These are phyloP conservation scores for Chrysina gloriosa DNA, from an alignment of 2,888 invertebrate genomes.

Conservation along the genomic window DNA sequence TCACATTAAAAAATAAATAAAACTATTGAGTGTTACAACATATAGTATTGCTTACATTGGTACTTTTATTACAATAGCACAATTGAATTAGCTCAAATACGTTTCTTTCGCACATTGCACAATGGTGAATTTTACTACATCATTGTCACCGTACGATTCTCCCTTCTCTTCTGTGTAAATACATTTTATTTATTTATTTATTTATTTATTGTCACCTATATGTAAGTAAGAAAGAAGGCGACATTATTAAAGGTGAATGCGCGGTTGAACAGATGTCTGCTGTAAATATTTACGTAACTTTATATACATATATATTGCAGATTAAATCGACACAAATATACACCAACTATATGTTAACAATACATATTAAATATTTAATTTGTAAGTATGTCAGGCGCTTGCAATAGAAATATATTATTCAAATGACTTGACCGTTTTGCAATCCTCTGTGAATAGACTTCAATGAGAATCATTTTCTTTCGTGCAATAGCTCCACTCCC, in stretches of 20 bases:
- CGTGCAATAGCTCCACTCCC: background rate
- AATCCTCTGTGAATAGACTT: constrained; percentile 13
- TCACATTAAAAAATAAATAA: too few species aligned
- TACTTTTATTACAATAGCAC: too few species aligned
- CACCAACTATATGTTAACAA: constrained; percentile 10
- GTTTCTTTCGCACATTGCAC: too few species aligned
- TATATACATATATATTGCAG: constrained; percentile 7
- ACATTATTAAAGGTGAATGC: constrained; percentile 14
- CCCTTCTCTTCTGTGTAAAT: background rate
- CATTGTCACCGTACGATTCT: background rate
- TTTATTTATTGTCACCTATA: constrained; percentile 19
- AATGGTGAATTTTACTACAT: too few species aligned
- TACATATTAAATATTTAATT: constrained; percentile 37
- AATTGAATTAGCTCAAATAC: too few species aligned
- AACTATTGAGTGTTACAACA: too few species aligned
- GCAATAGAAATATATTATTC: constrained; percentile 33
- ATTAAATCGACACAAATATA: constrained; percentile 18
- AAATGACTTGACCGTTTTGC: constrained; percentile 25
- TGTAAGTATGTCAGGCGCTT: constrained; percentile 24
- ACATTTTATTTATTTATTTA: background rate
- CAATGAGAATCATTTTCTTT: constrained; percentile 10
- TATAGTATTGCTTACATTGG: too few species aligned
- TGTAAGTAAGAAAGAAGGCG: constrained; percentile 26
- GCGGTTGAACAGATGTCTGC: constrained; percentile 13
- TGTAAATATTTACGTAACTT: constrained; percentile 15